Percentiles rank a stretch among this genome's conserved stretches.
These are phyloP conservation scores for Mythimna pallens DNA, from an alignment of 2,888 invertebrate genomes.

Conservation along the genomic window DNA sequence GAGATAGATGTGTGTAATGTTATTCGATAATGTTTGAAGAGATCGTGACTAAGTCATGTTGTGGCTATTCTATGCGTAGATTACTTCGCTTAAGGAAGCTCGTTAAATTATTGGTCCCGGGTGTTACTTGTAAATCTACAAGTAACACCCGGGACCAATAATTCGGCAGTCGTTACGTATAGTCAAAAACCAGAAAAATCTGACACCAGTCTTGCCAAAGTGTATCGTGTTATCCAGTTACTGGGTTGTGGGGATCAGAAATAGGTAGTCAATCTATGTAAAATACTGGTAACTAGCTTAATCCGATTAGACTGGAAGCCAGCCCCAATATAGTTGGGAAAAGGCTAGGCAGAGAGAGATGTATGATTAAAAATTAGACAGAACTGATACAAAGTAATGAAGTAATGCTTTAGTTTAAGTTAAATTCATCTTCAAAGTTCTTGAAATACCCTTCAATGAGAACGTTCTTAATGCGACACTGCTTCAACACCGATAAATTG, in stretches of 20 bases:
- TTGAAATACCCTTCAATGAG: slow-evolving; percentile 8
- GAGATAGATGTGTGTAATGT: no score
- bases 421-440: slow-evolving; percentile 3
- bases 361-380: background rate
- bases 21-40: no score
- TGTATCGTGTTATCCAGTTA: background rate
- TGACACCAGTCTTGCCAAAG: background rate
- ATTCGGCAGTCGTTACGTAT: background rate
- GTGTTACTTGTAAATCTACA: background rate
- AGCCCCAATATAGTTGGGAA: no score
- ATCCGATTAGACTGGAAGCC: no score
- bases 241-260: background rate
- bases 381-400: background rate
- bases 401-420: background rate
- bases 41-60: background rate
- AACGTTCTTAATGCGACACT: slow-evolving; percentile 28
- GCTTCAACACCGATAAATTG: slow-evolving; percentile 43
- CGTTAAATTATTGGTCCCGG: background rate
- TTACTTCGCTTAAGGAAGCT: background rate
- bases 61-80: background rate
- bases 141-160: no score
- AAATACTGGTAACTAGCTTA: no score
- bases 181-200: background rate
- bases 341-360: background rate
- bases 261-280: no score